phyloP scores from a whole-genome alignment of 2,888 invertebrate species.

The Petrolisthes cinctipes region DNA sequence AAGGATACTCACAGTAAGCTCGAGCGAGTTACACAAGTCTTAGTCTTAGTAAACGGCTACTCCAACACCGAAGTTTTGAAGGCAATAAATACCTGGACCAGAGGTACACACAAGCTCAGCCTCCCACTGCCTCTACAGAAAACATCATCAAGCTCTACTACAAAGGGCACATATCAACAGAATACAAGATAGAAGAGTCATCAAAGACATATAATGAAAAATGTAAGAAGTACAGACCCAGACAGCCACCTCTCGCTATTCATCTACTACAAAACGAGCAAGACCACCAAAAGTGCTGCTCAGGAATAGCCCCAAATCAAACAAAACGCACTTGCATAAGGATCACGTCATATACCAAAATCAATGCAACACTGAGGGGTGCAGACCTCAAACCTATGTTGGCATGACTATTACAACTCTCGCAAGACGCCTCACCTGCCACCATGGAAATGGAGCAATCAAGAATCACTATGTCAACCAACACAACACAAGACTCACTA shows the following conservation, averaged over 20 bases:
- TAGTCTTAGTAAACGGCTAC: constrained; percentile 5
- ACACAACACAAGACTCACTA: neutral
- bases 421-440: neutral
- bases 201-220: constrained; percentile 1
- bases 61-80: neutral
- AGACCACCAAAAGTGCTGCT: no score
- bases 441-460: neutral
- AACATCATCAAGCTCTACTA: neutral
- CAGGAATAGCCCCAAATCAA: no score
- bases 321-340: neutral
- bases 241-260: neutral
- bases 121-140: neutral
- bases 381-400: neutral
- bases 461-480: neutral
- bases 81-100: neutral
- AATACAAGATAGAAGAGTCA: neutral
- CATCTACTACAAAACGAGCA: constrained; percentile 5
- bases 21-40: neutral
- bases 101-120: neutral
- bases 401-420: neutral
- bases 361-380: neutral
- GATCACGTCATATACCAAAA: constrained; percentile 12
- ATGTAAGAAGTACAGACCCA: neutral
- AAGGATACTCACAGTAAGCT: neutral
- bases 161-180: no score